phyloP scores from a whole-genome alignment of 2,113 vertebrate species.

The Carassius carassius region DNA sequence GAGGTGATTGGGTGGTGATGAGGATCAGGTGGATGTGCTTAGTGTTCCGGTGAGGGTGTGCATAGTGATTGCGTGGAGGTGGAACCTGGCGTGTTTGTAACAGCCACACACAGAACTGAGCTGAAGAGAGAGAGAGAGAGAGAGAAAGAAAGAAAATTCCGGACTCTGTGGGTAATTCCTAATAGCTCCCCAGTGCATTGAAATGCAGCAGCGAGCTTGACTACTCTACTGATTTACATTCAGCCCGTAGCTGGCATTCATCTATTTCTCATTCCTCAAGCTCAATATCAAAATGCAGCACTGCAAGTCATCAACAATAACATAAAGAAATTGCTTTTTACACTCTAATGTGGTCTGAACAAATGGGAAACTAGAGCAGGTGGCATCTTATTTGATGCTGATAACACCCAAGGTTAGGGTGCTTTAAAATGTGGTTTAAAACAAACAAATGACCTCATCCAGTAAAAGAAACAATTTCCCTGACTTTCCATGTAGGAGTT shows the following conservation, averaged over 20 bases:
- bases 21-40: too few species aligned
- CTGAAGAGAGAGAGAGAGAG: too few species aligned
- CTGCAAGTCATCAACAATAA: constrained; percentile 49
- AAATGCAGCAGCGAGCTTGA: constrained; percentile 36
- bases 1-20: too few species aligned
- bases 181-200: constrained; percentile 28
- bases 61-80: too few species aligned
- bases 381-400: constrained; percentile 46
- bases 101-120: constrained; percentile 10
- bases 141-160: too few species aligned
- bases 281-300: constrained; percentile 57
- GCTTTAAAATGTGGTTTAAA: constrained; percentile 29
- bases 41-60: too few species aligned
- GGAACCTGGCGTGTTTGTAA: too few species aligned
- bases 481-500: neutral
- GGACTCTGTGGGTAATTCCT: constrained; percentile 32
- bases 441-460: constrained; percentile 30
- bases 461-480: constrained; percentile 37
- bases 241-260: constrained; percentile 51
- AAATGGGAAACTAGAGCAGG: constrained; percentile 53
- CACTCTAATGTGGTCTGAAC: constrained; percentile 48
- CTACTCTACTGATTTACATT: constrained; percentile 54
- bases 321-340: constrained; percentile 53
- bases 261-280: constrained; percentile 56
- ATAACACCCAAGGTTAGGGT: constrained; percentile 47